phyloP scores from a whole-genome alignment of 1,140 invertebrate species.

The Meloidogyne floridensis region DNA sequence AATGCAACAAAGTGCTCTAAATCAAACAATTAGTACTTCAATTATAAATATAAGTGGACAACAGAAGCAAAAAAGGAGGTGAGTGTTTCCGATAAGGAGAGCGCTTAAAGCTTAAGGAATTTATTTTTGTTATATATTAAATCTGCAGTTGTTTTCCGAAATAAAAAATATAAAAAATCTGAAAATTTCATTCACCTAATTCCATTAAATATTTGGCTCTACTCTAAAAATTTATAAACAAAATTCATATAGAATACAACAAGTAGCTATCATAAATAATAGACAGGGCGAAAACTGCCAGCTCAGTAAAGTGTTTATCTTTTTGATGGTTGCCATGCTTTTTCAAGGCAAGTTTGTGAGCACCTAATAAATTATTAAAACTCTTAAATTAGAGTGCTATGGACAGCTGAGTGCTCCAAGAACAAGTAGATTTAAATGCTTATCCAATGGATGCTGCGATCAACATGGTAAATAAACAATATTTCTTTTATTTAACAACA shows the following conservation, averaged over 20 bases:
- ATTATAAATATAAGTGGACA: neutral
- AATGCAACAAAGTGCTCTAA: neutral
- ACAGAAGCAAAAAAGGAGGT: neutral
- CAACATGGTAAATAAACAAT: constrained; percentile 43
- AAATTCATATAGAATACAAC: too few relatives aligned
- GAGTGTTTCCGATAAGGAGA: neutral
- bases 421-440: constrained; percentile 52
- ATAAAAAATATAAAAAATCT: too few relatives aligned
- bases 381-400: constrained; percentile 1
- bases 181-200: too few relatives aligned
- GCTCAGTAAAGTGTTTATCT: too few relatives aligned
- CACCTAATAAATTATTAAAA: neutral
- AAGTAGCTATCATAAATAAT: too few relatives aligned
- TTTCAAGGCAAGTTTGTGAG: too few relatives aligned
- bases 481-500: neutral
- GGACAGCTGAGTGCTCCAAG: constrained; percentile 37
- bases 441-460: constrained; percentile 54
- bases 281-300: too few relatives aligned
- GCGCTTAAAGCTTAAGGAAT: neutral
- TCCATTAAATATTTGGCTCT: too few relatives aligned
- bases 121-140: too few relatives aligned
- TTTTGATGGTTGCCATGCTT: too few relatives aligned
- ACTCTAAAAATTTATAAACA: too few relatives aligned
- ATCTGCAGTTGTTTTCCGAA: too few relatives aligned
- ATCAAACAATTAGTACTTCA: neutral